Evolutionary conservation across 2,797 vertebrate species (phyloP).

Genomic region (Notolepis coatsorum): DNA sequence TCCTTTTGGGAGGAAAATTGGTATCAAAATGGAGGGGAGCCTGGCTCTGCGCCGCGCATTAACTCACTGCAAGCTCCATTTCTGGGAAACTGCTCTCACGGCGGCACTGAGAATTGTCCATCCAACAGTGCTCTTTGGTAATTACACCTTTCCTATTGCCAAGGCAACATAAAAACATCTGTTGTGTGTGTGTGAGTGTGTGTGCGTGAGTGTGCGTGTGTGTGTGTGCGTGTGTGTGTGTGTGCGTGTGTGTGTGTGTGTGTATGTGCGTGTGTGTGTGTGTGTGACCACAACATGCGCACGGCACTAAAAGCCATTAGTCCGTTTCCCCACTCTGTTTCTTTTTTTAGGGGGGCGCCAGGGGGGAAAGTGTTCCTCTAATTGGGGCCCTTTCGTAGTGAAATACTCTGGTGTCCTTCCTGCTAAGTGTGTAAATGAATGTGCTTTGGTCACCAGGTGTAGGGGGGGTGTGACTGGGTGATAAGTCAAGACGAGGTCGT

Average conservation of each 20-base stretch:
- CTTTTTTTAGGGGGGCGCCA: too few relatives aligned
- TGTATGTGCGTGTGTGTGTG: too few relatives aligned
- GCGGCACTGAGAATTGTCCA: not conserved
- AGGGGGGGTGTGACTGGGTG: too few relatives aligned
- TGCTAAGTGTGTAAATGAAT: not conserved
- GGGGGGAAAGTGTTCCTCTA: not conserved
- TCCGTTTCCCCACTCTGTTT: too few relatives aligned
- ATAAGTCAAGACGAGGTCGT: too few relatives aligned
- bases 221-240: too few relatives aligned
- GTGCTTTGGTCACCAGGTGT: too few relatives aligned
- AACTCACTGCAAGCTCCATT: not conserved
- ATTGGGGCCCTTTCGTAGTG: not conserved
- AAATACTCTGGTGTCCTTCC: not conserved
- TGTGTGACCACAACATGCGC: too few relatives aligned
- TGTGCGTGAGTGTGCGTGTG: too few relatives aligned
- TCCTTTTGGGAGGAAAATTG: not conserved
- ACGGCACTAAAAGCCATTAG: too few relatives aligned
- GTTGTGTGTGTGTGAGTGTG: not conserved
- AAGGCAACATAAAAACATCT: not conserved
- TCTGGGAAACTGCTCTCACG: not conserved
- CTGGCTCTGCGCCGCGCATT: not conserved
- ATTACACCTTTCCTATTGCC: slow-evolving; percentile 9
- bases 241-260: too few relatives aligned
- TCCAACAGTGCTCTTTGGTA: not conserved
- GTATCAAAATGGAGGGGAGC: not conserved